Evolutionary conservation across 2,888 invertebrate genomes (phyloP).

Genomic region (Rhamnusium bicolor): DNA sequence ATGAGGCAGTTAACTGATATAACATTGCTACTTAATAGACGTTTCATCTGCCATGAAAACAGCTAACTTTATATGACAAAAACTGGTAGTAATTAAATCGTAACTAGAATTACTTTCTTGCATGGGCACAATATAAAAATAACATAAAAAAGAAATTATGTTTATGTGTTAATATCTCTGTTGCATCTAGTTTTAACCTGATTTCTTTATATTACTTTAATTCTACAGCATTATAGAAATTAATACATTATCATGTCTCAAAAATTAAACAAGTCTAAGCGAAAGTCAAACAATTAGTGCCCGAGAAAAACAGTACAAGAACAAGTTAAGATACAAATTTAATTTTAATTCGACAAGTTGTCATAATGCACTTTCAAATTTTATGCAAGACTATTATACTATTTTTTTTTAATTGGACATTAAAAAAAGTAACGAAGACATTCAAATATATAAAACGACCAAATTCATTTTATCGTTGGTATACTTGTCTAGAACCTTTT

Average conservation of each 20-base stretch:
- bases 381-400: not conserved
- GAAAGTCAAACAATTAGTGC: not conserved
- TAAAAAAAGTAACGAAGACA: no score
- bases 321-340: not conserved
- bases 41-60: not conserved
- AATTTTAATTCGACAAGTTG: not conserved
- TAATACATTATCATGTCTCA: not conserved
- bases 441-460: no score
- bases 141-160: not conserved
- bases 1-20: not conserved
- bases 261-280: not conserved
- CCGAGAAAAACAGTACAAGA: not conserved
- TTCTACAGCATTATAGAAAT: not conserved
- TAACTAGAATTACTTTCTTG: not conserved
- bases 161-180: not conserved
- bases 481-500: no score
- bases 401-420: not conserved
- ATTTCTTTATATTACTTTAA: not conserved
- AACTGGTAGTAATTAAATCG: not conserved
- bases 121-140: not conserved
- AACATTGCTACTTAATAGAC: not conserved
- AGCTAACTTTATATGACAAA: not conserved
- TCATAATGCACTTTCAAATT: not conserved
- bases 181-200: not conserved
- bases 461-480: no score